A percentile compares a stretch with the other conserved stretches of the same genome.
These are phyloP conservation scores for Pimpla rufipes DNA, from an alignment of 2,888 invertebrate genomes.

Conservation along the genomic window DNA sequence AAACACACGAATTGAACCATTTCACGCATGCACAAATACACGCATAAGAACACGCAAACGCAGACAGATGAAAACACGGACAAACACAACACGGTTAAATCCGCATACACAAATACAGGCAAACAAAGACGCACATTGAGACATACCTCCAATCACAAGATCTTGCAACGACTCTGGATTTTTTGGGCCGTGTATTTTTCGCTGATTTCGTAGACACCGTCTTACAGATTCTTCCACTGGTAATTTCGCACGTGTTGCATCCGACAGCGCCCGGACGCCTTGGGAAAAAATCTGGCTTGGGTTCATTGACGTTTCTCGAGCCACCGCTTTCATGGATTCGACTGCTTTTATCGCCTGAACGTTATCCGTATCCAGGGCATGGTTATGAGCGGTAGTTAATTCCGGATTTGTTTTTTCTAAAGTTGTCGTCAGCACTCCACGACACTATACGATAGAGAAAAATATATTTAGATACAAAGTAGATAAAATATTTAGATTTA, in stretches of 20 bases:
- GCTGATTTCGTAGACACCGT: neutral
- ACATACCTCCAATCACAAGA: conserved; percentile 17
- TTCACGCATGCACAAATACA: too few species aligned
- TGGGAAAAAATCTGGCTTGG: conserved; percentile 3
- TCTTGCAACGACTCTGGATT: conserved; percentile 19
- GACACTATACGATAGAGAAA: too few species aligned
- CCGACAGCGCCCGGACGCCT: neutral
- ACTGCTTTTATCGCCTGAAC: neutral
- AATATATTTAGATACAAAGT: too few species aligned
- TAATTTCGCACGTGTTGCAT: conserved; percentile 8
- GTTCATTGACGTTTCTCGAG: neutral
- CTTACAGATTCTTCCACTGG: conserved; percentile 7
- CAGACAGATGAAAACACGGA: too few species aligned
- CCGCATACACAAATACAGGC: too few species aligned
- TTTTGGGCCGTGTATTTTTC: neutral
- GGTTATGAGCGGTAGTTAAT: conserved; percentile 1
- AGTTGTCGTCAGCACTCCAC: too few species aligned
- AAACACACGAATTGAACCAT: neutral
- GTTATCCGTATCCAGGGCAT: neutral
- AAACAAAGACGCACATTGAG: neutral
- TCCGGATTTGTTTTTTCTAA: too few species aligned
- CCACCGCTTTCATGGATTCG: neutral
- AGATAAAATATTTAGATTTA: too few species aligned
- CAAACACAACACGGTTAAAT: too few species aligned
- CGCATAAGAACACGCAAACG: too few species aligned